These are phyloP conservation scores for Lymantria dispar DNA, from an alignment of 2,888 invertebrate genomes.

Conservation along the genomic window DNA sequence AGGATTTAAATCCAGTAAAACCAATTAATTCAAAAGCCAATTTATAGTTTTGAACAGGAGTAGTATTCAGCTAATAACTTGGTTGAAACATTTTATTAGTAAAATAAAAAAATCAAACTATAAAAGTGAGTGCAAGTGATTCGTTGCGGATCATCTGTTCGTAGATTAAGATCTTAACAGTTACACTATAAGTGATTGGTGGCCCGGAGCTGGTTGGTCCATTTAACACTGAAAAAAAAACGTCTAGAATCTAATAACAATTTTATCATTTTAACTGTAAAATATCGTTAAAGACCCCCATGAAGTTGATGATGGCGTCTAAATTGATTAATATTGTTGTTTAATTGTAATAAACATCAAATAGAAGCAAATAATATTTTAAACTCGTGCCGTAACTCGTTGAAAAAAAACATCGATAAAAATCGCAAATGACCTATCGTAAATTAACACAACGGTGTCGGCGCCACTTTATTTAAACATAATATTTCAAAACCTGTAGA, in stretches of 20 bases:
- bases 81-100: slow-evolving; percentile 4
- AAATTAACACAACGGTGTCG: slow-evolving; percentile 56
- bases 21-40: slow-evolving; percentile 1
- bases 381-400: slow-evolving; percentile 25
- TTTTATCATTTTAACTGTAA: slow-evolving; percentile 16
- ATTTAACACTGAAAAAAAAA: slow-evolving; percentile 11
- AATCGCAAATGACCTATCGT: slow-evolving; percentile 48
- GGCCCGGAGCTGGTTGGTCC: slow-evolving; percentile 3
- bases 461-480: slow-evolving; percentile 39
- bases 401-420: slow-evolving; percentile 50
- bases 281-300: slow-evolving; percentile 15
- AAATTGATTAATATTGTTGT: slow-evolving; percentile 27
- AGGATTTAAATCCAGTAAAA: not conserved
- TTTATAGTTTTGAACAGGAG: slow-evolving; percentile 11
- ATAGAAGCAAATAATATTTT: slow-evolving; percentile 23
- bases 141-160: slow-evolving; percentile 9
- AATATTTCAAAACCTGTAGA: slow-evolving; percentile 63
- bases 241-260: slow-evolving; percentile 12
- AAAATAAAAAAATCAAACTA: slow-evolving; percentile 10
- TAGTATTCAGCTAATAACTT: slow-evolving; percentile 7
- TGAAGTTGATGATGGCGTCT: slow-evolving; percentile 14
- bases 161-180: slow-evolving; percentile 12
- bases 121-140: slow-evolving; percentile 8
- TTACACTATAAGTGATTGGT: slow-evolving; percentile 12
- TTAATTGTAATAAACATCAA: slow-evolving; percentile 28